Base-by-base conservation (phyloP, 2,797 vertebrate species). In the Vespertilio murinus region DNA sequence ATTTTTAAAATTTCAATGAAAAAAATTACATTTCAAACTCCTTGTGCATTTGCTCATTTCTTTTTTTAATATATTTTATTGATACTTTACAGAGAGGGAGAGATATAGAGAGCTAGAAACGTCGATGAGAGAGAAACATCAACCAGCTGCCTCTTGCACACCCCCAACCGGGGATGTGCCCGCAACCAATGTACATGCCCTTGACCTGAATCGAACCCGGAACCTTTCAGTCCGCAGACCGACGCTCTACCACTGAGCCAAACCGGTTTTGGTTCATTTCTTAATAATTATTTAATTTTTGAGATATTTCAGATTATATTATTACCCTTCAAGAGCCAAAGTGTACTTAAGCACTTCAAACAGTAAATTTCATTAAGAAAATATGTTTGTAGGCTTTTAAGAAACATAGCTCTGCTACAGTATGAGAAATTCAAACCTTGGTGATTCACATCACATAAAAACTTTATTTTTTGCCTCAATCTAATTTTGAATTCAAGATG, bases 361-460 rank as follows among this genome's bases (percentile, higher is more conserved):
- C 45, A 89, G 81, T 97, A 96, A 87, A 95, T 96, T 97, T 95
- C 61, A 69, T 74, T 87, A 93, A 95, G 78, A 94, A 97, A 88
- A 93, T 92, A 91, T 67, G 67, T 23, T 95, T 95, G 70, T 84
- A 95, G 92, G 56, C 38, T 89, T 90, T 94, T 93, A 95, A 96
- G 93, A 96, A 97, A 96, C 93, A 90, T 49, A 95, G 69, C 81
- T 96, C 75, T 90, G 75, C 56, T 88, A 56, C 28, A 84, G 67
- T 92, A 96, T 81, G 88, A 91, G 47, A 91, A 95, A 96, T 69
- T 92, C 82, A 82, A 94, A 67, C 47, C 10, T 0, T 33, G 93
- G n/a, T 94, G 91, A 96, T 96, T 96, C 82, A 97, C 59, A 90
- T 95, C 88, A 87, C 65, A 95, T 90, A 95, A 96, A 94, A 94